Evolutionary conservation across 2,888 invertebrate genomes (phyloP).

Genomic region (Amorpha juglandis): DNA sequence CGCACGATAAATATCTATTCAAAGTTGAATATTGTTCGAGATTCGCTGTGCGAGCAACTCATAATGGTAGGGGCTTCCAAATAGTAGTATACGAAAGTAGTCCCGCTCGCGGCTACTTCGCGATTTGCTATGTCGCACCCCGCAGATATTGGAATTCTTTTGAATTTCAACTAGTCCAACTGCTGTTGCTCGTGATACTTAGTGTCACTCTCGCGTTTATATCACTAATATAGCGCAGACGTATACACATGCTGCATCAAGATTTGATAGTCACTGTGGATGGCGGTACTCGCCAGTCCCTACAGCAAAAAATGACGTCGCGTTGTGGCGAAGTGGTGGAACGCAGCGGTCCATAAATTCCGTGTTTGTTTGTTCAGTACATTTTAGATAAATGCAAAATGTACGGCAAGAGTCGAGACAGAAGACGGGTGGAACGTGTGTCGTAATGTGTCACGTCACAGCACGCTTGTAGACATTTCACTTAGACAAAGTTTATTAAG

Average conservation of each 20-base stretch:
- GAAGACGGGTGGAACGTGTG: neutral
- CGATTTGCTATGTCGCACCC: conserved; percentile 53
- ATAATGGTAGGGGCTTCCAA: conserved; percentile 22
- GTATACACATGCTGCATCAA: too few species aligned
- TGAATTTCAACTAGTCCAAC: conserved; percentile 71
- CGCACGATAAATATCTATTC: conserved; percentile 8
- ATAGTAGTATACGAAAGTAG: conserved; percentile 21
- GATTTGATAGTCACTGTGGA: too few species aligned
- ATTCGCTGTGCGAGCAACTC: conserved; percentile 3
- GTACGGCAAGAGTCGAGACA: neutral
- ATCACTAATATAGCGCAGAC: conserved; percentile 9
- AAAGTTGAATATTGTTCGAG: conserved; percentile 27
- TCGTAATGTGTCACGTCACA: conserved; percentile 26
- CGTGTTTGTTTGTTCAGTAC: too few species aligned
- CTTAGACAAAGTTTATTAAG: conserved; percentile 64
- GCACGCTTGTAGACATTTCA: conserved; percentile 25
- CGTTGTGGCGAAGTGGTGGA: too few species aligned
- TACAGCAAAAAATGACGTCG: too few species aligned
- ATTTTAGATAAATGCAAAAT: conserved; percentile 11
- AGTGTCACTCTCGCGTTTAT: conserved; percentile 56
- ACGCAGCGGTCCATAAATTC: too few species aligned
- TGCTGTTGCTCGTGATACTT: conserved; percentile 62
- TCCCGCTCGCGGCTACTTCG: conserved; percentile 46
- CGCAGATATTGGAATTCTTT: conserved; percentile 80
- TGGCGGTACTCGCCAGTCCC: too few species aligned